These are phyloP conservation scores for Aricia artaxerxes DNA, from an alignment of 2,888 invertebrate genomes.

Conservation along the genomic window DNA sequence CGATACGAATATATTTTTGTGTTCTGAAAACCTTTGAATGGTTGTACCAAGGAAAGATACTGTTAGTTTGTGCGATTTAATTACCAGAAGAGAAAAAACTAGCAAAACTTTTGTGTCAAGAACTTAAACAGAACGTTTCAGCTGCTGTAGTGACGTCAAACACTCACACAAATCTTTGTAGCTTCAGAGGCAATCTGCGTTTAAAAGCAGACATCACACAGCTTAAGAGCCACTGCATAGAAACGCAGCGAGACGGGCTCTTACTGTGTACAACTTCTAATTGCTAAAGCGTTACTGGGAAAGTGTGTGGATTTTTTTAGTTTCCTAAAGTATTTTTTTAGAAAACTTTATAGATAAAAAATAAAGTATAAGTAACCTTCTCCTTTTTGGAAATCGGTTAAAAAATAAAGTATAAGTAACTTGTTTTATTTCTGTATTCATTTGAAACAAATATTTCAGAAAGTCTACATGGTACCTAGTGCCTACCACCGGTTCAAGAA, in stretches of 20 bases:
- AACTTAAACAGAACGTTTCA: conserved; percentile 5
- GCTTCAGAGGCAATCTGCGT: background rate
- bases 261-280: background rate
- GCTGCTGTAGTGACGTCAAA: background rate
- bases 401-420: too few species aligned
- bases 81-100: background rate
- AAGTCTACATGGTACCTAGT: too few species aligned
- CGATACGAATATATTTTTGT: too few species aligned
- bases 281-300: background rate
- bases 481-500: too few species aligned
- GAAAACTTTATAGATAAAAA: too few species aligned
- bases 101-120: background rate
- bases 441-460: too few species aligned
- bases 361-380: too few species aligned
- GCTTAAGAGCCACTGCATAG: background rate
- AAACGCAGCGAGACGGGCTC: background rate
- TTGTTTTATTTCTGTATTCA: too few species aligned
- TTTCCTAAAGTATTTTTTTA: background rate
- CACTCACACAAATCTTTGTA: conserved; percentile 6
- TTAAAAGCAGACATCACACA: background rate
- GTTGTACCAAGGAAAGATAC: background rate
- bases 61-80: background rate
- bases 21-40: too few species aligned
- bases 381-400: too few species aligned
- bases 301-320: background rate